These are phyloP conservation scores for Holothuria glaberrima DNA, from an alignment of 35 echinoderm and acorn worm genomes.

Conservation along the genomic window DNA sequence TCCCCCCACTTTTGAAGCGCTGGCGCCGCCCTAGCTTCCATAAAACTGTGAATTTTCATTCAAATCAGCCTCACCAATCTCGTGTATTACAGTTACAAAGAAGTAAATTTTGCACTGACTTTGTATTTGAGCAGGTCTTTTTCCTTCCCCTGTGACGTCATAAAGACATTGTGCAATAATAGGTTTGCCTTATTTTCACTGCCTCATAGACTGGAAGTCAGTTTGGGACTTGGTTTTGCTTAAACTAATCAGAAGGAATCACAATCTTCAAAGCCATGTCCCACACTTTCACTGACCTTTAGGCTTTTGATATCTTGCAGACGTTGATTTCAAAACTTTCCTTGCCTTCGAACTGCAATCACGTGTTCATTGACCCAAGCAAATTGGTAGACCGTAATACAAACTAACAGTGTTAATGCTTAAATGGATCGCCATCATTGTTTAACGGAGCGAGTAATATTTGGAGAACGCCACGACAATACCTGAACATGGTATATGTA, in stretches of 20 bases:
- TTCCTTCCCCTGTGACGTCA: neutral
- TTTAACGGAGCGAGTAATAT: no score
- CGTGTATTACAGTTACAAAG: neutral
- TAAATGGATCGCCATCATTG: no score
- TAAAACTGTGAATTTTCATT: slow-evolving; percentile 3
- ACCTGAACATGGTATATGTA: no score
- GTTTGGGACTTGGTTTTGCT: neutral
- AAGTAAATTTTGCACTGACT: neutral
- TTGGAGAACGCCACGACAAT: no score
- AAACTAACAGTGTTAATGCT: no score
- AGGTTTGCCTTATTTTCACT: neutral
- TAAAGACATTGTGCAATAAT: neutral
- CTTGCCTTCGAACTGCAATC: no score
- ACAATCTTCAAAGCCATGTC: neutral
- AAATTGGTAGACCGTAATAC: no score
- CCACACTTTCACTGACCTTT: slow-evolving; percentile 1
- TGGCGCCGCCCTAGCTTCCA: neutral
- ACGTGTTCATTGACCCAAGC: no score
- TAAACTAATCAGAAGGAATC: neutral
- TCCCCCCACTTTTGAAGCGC: neutral
- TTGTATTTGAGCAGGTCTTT: slow-evolving; percentile 2
- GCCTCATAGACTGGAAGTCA: neutral
- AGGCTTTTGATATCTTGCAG: neutral
- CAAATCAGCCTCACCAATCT: neutral
- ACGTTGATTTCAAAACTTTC: no score